These are phyloP conservation scores for Mylabris phalerata DNA, from an alignment of 1,140 invertebrate genomes.

Conservation along the genomic window DNA sequence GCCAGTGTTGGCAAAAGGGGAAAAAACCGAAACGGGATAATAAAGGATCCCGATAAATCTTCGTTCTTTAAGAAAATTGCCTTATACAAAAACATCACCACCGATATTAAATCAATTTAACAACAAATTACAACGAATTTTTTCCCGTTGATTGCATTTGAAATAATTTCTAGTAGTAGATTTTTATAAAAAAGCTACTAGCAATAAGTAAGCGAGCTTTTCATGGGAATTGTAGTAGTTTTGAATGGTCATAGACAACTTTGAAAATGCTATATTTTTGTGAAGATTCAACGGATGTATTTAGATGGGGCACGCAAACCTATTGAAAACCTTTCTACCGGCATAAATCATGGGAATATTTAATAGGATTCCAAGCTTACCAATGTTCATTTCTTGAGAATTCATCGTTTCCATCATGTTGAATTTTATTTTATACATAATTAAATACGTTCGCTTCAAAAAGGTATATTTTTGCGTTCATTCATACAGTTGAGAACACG, in stretches of 20 bases:
- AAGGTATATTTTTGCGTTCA: background rate
- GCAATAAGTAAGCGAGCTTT: conserved; percentile 29
- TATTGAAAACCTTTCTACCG: conserved; percentile 15
- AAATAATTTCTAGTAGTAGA: too few species aligned
- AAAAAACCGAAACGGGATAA: conserved; percentile 13
- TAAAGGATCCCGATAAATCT: conserved; percentile 17
- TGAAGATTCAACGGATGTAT: conserved; percentile 11
- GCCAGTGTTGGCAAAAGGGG: conserved; percentile 16
- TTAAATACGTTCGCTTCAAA: background rate
- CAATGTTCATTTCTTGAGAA: conserved; percentile 12
- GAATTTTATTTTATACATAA: background rate
- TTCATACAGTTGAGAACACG: background rate
- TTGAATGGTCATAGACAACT: conserved; percentile 21
- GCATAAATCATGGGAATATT: conserved; percentile 20
- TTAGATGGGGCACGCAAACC: conserved; percentile 18
- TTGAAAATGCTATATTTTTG: conserved; percentile 17
- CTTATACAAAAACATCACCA: conserved; percentile 7
- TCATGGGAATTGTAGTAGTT: conserved; percentile 18
- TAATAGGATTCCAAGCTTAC: conserved; percentile 19
- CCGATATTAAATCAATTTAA: conserved; percentile 15
- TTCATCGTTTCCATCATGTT: background rate
- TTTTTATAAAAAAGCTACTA: conserved; percentile 23
- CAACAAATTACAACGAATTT: background rate
- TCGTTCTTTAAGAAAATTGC: conserved; percentile 10
- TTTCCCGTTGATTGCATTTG: too few species aligned